These are phyloP conservation scores for Diglossa cyanea DNA, from an alignment of 2,797 vertebrate genomes.

Conservation along the genomic window DNA sequence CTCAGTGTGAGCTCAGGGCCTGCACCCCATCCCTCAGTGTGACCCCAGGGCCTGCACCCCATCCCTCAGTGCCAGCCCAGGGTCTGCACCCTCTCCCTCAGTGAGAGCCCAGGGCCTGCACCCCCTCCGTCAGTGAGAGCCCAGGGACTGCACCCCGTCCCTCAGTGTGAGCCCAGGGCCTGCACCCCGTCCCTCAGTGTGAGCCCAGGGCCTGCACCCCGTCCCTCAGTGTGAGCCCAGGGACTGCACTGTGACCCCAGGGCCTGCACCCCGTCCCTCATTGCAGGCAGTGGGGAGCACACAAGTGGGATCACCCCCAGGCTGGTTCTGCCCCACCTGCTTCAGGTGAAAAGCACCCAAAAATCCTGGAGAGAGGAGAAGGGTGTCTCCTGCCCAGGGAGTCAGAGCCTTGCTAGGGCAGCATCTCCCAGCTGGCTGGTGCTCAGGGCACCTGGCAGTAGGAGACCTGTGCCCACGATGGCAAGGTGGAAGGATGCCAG, in stretches of 20 bases:
- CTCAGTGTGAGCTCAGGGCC: background rate
- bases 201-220: no score
- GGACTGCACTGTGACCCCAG: no score
- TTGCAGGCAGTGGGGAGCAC: background rate
- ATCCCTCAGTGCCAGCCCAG: accelerated
- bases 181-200: no score
- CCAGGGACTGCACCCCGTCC: no score
- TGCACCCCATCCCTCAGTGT: accelerated
- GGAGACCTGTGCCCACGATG: accelerated
- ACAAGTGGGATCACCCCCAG: background rate
- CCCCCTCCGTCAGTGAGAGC: accelerated
- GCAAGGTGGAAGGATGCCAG: background rate
- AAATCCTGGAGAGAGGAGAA: accelerated
- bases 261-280: background rate
- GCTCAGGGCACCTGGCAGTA: background rate
- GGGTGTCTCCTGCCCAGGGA: accelerated
- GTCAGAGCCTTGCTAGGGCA: background rate
- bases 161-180: no score
- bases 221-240: no score
- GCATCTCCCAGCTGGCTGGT: background rate
- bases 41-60: background rate
- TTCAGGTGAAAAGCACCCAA: background rate
- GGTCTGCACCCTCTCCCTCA: no score
- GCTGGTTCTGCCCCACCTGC: background rate
- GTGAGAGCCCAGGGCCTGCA: background rate